Base-by-base conservation (phyloP, 2,888 invertebrate species). In the Diarsia dahlii region DNA sequence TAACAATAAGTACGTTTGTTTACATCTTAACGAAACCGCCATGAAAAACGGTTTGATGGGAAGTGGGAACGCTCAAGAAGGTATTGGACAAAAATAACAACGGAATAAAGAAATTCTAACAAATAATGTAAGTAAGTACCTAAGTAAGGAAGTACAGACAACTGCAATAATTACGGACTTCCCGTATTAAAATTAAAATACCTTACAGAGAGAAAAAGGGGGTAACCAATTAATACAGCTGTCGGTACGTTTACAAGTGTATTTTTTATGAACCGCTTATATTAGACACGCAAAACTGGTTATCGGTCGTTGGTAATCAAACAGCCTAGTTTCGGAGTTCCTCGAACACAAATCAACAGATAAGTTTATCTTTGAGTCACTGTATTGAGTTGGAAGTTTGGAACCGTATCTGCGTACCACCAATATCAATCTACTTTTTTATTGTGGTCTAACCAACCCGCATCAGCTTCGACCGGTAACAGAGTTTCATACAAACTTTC, bases 281-380 rank as follows among this genome's bases (percentile, higher is more conserved):
- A 58, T 60, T 68, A 64, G n/a, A 48, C n/a, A 80, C 68, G 67
- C 60, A 69, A 50, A 52, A 1, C 34, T 48, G 34, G 18, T 56
- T 78, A 68, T 80, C 63, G 34, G 66, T 67, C 58, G 13, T 58
- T 74, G 23, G 50, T 67, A 60, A 69, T 65, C 75, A 75, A 23
- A 39, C 15, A 50, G 15, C 64, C 74, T 74, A 65, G 13, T 81
- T 76, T 69, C 20, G 10, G 34, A 70, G 28, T 66, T 60, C 45
- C n/a, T 69, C 45, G 58, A 60, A 68, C n/a, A 75, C 64, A 64
- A 65, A 68, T 50, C 39, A 3, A 64, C 18, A 65, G 64, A 79
- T 75, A 68, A 75, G 10, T 56, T 74, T 63, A 79, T 79, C 58
- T 13, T 45, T 18, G 39, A 56, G 54, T 63, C 48, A 71, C 15